Evolutionary conservation across 2,888 invertebrate species (phyloP), one percentile per base, ranked within the genome.

Genomic region (Andrena trimmerana): DNA sequence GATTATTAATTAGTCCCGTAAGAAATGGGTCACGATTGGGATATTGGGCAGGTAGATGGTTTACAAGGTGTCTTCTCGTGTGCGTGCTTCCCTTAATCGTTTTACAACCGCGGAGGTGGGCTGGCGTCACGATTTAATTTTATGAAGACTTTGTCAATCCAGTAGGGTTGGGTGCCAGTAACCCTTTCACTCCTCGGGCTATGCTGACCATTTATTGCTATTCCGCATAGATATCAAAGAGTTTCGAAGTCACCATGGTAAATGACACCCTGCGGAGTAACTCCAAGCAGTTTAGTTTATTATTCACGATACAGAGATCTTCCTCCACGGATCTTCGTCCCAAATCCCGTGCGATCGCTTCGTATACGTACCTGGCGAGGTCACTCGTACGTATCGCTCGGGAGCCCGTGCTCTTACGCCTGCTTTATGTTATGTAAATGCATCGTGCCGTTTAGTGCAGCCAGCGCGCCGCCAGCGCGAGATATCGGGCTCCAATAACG

Each of bases 401-500:
- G 29, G 13, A 50, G 71, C 67, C 50, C 42, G 60, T 65, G 66
- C 74, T 72, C 70, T 83, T 77, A 78, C 74, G 78, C 75, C 81
- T 78, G 82, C 86, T 88, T 88, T 87, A 84, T 86, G 84, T 90
- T 87, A 90, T 88, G 89, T 83, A 89, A 90, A 90, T 89, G 78
- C 69, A 60, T 59, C 67, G 54, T 77, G 68, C 75, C 78, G 74
- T 82, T 80, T 67, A 81, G 82, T 75, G 57, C 54, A 70, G 67
- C 16, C 73, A 65, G 54, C 67, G 48, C 65, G 66, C 59, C 80
- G 52, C 50, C 78, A 52, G 27, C 31, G 60, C 66, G 5, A 67
- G 76, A 86, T 88, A 81, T 73, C 78, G 59, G 27, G 42, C 20
- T 20, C 62, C 86, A 83, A 85, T 87, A 85, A 81, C 71, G 78